phyloP scores from a whole-genome alignment of 1,140 invertebrate genomes.

The Drosophila tani region DNA sequence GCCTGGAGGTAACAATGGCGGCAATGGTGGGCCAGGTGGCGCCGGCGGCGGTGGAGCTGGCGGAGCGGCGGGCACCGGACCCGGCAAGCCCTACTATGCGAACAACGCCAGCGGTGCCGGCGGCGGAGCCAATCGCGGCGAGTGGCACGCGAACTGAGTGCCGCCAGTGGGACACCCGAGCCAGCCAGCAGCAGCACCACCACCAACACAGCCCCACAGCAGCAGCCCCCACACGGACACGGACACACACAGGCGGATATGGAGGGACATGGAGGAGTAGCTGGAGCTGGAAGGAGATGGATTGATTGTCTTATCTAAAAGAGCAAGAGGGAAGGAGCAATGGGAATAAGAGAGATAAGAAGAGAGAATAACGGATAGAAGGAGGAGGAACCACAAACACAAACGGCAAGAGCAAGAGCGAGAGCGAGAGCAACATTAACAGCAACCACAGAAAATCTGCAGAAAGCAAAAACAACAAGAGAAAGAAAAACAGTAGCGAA shows the following conservation, averaged over 20 bases:
- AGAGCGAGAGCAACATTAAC: slow-evolving; percentile 5
- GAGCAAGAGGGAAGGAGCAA: slow-evolving; percentile 14
- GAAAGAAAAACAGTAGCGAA: slow-evolving; percentile 26
- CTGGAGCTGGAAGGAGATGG: slow-evolving; percentile 29
- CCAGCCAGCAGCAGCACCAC: slow-evolving; percentile 2
- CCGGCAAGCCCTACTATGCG: slow-evolving; percentile 83
- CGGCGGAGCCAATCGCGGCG: slow-evolving; percentile 66
- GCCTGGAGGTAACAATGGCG: slow-evolving; percentile 64
- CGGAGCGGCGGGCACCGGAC: slow-evolving; percentile 53
- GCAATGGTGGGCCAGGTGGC: slow-evolving; percentile 57
- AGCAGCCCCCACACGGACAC: slow-evolving; percentile 11
- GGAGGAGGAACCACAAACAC: not conserved
- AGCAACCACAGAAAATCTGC: slow-evolving; percentile 1
- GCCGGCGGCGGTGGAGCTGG: slow-evolving; percentile 59
- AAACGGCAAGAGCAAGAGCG: slow-evolving; percentile 5
- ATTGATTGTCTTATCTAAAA: slow-evolving; percentile 47
- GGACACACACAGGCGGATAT: slow-evolving; percentile 33
- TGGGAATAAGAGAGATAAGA: not conserved
- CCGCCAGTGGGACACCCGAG: slow-evolving; percentile 1
- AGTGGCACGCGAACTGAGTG: slow-evolving; percentile 75
- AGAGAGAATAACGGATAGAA: not conserved
- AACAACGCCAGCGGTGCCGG: slow-evolving; percentile 73
- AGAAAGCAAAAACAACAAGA: slow-evolving; percentile 1
- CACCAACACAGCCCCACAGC: not conserved
- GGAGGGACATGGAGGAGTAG: slow-evolving; percentile 13